Conservation (phyloP, 2,797 vertebrate genomes). For the Heliangelus exortis region DNA sequence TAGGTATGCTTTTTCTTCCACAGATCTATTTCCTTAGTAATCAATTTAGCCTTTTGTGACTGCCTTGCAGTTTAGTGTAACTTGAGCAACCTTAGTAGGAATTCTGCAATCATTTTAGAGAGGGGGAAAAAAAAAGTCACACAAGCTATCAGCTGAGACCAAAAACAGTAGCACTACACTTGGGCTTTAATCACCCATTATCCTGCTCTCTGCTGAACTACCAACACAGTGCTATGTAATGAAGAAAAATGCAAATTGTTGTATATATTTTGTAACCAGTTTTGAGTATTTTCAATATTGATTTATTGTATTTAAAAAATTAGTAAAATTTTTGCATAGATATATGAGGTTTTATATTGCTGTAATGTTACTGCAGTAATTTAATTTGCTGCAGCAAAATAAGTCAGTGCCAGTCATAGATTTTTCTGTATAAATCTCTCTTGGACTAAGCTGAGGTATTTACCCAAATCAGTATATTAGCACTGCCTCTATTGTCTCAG, state of each 20-base stretch:
- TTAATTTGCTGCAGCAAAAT: not conserved
- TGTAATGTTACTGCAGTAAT: not conserved
- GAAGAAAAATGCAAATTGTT: not conserved
- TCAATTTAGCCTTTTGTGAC: not conserved
- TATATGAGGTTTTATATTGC: not conserved
- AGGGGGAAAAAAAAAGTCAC: not conserved
- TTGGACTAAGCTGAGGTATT: slow-evolving; percentile 8
- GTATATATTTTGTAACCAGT: not conserved
- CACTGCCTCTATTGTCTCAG: slow-evolving; percentile 2
- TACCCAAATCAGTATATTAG: not conserved
- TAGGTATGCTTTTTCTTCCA: not conserved
- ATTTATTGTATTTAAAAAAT: not conserved
- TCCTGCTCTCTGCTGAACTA: not conserved
- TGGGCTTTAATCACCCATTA: not conserved
- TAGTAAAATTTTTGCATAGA: not conserved
- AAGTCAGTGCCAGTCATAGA: not conserved
- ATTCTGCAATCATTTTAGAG: not conserved
- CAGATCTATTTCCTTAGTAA: not conserved
- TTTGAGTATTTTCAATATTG: not conserved
- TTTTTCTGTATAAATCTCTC: slow-evolving; percentile 22
- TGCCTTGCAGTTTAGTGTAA: not conserved
- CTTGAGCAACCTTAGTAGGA: not conserved
- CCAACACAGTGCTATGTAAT: not conserved
- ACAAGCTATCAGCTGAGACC: not conserved
- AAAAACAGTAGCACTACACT: not conserved